Evolutionary conservation across 2,888 invertebrate species (phyloP).

Genomic region (Siphlonurus alternatus): DNA sequence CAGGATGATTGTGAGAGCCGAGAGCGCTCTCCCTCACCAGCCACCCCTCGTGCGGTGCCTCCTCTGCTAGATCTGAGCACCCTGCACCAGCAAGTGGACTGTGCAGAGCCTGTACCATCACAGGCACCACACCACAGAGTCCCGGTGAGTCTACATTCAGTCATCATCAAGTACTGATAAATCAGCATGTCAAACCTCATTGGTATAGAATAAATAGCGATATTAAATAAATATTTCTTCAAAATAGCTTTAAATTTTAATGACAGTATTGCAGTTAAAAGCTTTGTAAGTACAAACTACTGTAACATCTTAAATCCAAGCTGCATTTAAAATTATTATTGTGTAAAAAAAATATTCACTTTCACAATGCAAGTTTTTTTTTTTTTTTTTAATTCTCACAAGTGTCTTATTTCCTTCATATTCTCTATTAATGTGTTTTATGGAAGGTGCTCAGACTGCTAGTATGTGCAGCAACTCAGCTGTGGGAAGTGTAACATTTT

Average conservation of each 20-base stretch:
- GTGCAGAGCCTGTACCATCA: constrained; percentile 27
- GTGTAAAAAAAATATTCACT: too few species aligned
- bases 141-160: background rate
- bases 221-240: background rate
- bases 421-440: too few species aligned
- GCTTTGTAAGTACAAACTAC: too few species aligned
- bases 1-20: background rate
- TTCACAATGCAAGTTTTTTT: too few species aligned
- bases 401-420: too few species aligned
- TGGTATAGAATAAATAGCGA: background rate
- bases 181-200: background rate
- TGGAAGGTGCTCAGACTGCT: too few species aligned
- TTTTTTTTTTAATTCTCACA: too few species aligned
- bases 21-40: constrained; percentile 11
- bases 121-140: constrained; percentile 1
- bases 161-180: constrained; percentile 4
- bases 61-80: constrained; percentile 36
- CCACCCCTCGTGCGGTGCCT: constrained; percentile 12
- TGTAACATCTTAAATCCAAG: too few species aligned
- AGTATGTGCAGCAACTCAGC: too few species aligned
- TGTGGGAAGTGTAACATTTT: too few species aligned
- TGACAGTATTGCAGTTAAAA: background rate
- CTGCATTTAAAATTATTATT: too few species aligned
- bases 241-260: background rate
- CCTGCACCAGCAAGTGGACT: constrained; percentile 38